Evolutionary conservation across 2,113 vertebrate species (phyloP).

Genomic region (Podilymbus podiceps): DNA sequence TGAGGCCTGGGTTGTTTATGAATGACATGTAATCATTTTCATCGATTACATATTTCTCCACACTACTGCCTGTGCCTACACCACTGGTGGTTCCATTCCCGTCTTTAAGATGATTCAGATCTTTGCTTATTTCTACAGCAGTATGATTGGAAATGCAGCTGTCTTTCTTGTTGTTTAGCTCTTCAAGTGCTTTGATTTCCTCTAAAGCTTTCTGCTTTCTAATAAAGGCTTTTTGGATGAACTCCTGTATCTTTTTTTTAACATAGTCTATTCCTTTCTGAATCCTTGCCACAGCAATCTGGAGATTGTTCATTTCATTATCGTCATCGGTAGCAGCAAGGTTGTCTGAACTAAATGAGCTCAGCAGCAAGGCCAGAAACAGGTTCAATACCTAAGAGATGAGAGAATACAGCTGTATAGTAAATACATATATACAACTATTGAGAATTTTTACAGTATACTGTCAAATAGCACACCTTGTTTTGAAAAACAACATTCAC

Average conservation of each 20-base stretch:
- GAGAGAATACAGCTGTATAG: slow-evolving; percentile 1
- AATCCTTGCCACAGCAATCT: slow-evolving; percentile 90
- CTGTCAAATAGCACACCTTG: neutral
- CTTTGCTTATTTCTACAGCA: slow-evolving; percentile 85
- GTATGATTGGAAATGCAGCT: slow-evolving; percentile 87
- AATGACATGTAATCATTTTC: slow-evolving; percentile 90
- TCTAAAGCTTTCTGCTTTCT: slow-evolving; percentile 77
- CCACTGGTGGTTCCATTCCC: slow-evolving; percentile 88
- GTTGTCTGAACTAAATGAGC: slow-evolving; percentile 97
- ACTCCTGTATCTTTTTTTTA: slow-evolving; percentile 78
- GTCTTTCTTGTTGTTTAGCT: slow-evolving; percentile 85
- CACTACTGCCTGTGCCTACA: slow-evolving; percentile 85
- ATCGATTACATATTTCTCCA: slow-evolving; percentile 83
- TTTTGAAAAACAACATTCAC: neutral
- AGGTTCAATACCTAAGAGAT: slow-evolving; percentile 90
- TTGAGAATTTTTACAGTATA: neutral
- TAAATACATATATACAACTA: neutral
- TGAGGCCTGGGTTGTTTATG: slow-evolving; percentile 90
- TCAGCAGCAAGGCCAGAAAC: slow-evolving; percentile 95
- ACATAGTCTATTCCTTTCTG: slow-evolving; percentile 80
- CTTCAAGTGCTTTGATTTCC: slow-evolving; percentile 83
- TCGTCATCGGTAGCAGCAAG: slow-evolving; percentile 87
- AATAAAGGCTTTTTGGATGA: slow-evolving; percentile 78
- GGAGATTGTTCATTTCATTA: slow-evolving; percentile 91
- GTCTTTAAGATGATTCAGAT: slow-evolving; percentile 81